phyloP scores from a whole-genome alignment of 2,797 vertebrate genomes.

The Fringilla coelebs region DNA sequence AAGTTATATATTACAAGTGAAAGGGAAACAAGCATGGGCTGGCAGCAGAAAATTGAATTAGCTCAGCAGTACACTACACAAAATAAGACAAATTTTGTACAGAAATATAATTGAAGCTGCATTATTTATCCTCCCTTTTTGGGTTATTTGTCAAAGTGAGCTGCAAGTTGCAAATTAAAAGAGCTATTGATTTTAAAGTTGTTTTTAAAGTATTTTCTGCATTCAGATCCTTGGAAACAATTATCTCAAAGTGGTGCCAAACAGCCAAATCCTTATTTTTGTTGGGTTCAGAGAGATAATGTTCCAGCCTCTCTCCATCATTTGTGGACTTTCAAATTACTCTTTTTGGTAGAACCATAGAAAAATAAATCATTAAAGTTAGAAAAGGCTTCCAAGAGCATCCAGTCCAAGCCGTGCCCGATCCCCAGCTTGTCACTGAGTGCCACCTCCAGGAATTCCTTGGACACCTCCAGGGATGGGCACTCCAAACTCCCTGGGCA shows the following conservation, averaged over 20 bases:
- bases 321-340: neutral
- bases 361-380: neutral
- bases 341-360: neutral
- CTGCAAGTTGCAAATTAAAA: conserved; percentile 64
- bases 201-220: conserved; percentile 56
- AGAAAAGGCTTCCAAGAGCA: accelerated
- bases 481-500: neutral
- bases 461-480: neutral
- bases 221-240: conserved; percentile 38
- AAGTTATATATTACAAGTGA: conserved; percentile 56
- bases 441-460: accelerated
- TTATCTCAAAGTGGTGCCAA: conserved; percentile 31
- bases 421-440: accelerated
- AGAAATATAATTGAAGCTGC: conserved; percentile 67
- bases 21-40: conserved; percentile 63
- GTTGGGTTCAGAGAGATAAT: neutral
- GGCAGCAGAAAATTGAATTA: conserved; percentile 74
- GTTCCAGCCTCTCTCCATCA: neutral
- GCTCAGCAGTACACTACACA: conserved; percentile 44
- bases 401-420: accelerated
- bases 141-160: conserved; percentile 60
- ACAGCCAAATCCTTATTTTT: neutral
- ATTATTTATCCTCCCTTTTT: conserved; percentile 61
- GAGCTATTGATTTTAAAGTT: conserved; percentile 61
- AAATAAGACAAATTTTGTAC: conserved; percentile 73